Conservation (phyloP, 2,797 vertebrate genomes). For the Rallus crepitans region DNA sequence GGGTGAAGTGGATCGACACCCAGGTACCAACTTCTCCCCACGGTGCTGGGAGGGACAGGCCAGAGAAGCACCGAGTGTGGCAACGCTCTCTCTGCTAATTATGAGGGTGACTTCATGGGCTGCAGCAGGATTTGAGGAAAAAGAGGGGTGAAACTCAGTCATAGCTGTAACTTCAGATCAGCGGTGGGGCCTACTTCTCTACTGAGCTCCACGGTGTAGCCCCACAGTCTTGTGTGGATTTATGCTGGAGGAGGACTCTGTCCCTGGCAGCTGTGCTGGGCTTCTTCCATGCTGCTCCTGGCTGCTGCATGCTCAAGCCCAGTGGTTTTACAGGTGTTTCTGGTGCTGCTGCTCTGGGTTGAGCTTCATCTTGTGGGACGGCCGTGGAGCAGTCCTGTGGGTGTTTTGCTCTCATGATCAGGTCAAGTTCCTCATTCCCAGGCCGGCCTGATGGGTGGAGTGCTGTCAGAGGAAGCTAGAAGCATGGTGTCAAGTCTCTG, state of each 20-base stretch:
- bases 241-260: neutral
- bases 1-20: constrained; percentile 84
- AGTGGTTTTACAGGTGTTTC: neutral
- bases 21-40: constrained; percentile 74
- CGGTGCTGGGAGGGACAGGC: neutral
- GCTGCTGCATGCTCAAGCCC: neutral
- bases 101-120: rapidly evolving
- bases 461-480: neutral
- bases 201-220: neutral
- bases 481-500: neutral
- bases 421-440: neutral
- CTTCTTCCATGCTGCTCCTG: neutral
- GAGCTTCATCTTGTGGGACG: neutral
- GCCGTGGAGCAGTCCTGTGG: neutral
- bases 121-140: neutral
- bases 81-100: neutral
- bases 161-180: neutral
- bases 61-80: neutral
- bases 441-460: neutral
- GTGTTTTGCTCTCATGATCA: neutral
- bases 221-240: neutral
- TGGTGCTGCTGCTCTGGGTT: neutral
- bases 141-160: neutral
- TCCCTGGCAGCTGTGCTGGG: neutral
- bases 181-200: neutral